Evolutionary conservation across 2,113 vertebrate species (phyloP).

Genomic region (Tor tambroides): DNA sequence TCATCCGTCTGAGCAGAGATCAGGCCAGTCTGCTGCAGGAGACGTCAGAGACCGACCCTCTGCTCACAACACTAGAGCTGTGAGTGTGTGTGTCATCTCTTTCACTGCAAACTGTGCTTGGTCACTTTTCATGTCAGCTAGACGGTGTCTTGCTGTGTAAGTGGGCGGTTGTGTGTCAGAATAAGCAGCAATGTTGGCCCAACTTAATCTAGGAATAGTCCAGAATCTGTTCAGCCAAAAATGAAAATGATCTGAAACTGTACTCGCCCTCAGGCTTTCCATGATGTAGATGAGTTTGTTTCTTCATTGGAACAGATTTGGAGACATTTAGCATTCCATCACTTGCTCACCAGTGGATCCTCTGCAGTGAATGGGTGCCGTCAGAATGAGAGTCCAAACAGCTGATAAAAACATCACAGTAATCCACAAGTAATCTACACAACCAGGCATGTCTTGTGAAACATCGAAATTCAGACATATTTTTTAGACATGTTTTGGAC

Average conservation of each 20-base stretch:
- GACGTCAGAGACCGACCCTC: slow-evolving; percentile 82
- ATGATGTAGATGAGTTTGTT: background rate
- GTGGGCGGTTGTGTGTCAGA: background rate
- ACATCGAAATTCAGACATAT: background rate
- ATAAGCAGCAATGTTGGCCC: background rate
- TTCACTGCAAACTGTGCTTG: background rate
- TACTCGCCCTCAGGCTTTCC: no score
- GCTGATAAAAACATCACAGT: background rate
- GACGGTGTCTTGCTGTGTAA: background rate
- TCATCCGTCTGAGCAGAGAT: slow-evolving; percentile 92
- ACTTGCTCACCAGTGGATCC: background rate
- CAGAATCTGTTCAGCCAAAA: background rate
- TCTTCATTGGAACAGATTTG: background rate
- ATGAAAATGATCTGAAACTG: no score
- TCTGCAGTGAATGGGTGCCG: background rate
- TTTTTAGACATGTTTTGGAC: no score
- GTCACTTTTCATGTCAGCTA: background rate
- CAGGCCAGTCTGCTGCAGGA: slow-evolving; percentile 89
- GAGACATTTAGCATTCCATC: background rate
- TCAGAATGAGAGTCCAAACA: background rate
- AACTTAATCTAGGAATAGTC: background rate
- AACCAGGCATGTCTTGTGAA: no score
- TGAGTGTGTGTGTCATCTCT: slow-evolving; percentile 73
- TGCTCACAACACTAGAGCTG: slow-evolving; percentile 90
- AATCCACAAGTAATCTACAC: background rate